Evolutionary conservation across 2,888 invertebrate species (phyloP).

Genomic region (Rhamphomyia laevipes): DNA sequence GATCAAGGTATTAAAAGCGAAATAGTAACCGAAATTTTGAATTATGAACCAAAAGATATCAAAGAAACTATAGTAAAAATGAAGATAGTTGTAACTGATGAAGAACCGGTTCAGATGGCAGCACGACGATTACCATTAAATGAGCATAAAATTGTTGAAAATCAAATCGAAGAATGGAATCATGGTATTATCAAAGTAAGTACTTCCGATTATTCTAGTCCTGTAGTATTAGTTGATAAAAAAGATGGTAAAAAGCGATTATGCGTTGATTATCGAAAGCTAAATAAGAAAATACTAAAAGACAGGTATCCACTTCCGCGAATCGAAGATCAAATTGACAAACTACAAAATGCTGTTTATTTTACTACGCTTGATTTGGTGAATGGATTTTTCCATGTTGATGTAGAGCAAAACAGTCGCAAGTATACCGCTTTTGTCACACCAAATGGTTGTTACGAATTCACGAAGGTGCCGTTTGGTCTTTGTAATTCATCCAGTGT

Average conservation of each 20-base stretch:
- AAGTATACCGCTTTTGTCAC: constrained; percentile 21
- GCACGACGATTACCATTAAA: constrained; percentile 1
- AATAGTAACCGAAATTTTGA: not conserved
- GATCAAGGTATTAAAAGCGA: not conserved
- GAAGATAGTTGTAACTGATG: not conserved
- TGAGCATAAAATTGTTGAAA: constrained; percentile 1
- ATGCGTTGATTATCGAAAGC: constrained; percentile 13
- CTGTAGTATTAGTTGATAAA: not conserved
- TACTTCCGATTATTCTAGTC: constrained; percentile 5
- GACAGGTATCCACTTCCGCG: constrained; percentile 17
- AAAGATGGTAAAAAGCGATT: constrained; percentile 4
- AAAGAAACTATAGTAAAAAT: not conserved
- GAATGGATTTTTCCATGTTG: constrained; percentile 25
- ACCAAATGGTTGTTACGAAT: constrained; percentile 20
- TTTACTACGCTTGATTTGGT: constrained; percentile 21
- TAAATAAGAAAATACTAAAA: constrained; percentile 12
- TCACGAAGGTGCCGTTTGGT: constrained; percentile 26
- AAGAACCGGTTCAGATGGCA: constrained; percentile 1
- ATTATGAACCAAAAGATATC: not conserved
- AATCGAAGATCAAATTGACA: constrained; percentile 21
- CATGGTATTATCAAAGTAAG: constrained; percentile 7
- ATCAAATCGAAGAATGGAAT: constrained; percentile 3
- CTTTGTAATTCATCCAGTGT: constrained; percentile 19
- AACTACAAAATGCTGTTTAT: constrained; percentile 16
- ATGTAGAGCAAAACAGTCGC: constrained; percentile 14